phyloP scores from a whole-genome alignment of 2,888 invertebrate genomes.

The Oscheius sp. region DNA sequence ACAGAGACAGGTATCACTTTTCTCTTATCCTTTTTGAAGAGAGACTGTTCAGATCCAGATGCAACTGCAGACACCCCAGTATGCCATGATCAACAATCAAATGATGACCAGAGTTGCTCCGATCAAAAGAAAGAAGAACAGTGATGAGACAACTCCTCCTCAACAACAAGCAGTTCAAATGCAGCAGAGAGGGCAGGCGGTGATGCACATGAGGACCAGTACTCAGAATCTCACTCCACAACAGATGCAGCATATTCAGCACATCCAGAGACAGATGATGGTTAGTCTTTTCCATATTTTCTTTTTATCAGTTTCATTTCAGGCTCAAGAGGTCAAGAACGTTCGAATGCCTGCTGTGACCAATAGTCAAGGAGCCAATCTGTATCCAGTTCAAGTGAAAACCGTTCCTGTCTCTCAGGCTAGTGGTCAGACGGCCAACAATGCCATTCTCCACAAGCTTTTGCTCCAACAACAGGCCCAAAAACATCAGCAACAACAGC shows the following conservation, averaged over 20 bases:
- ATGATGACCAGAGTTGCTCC: not conserved
- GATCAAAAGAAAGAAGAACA: slow-evolving; percentile 17
- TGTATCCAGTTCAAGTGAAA: slow-evolving; percentile 8
- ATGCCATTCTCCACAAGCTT: not conserved
- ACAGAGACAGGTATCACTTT: not conserved
- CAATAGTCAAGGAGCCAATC: not conserved
- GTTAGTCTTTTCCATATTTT: not conserved
- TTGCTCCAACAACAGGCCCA: slow-evolving; percentile 15
- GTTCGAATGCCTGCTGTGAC: slow-evolving; percentile 8
- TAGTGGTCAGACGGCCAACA: not conserved
- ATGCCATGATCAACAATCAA: not conserved
- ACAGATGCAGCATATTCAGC: slow-evolving; percentile 7
- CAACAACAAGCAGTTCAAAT: slow-evolving; percentile 1
- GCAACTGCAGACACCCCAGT: slow-evolving; percentile 7
- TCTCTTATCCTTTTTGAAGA: not conserved
- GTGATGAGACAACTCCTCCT: slow-evolving; percentile 10
- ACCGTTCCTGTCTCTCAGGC: not conserved
- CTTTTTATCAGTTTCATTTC: not conserved
- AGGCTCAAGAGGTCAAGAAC: slow-evolving; percentile 4
- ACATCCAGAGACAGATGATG: slow-evolving; percentile 13
- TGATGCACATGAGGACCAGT: not conserved
- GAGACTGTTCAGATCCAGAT: not conserved
- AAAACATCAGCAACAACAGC: slow-evolving; percentile 15
- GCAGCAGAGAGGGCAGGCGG: not conserved
- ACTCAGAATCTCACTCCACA: not conserved